Conservation (phyloP, 2,888 invertebrate genomes). For the Epiperipatus broadwayi region DNA sequence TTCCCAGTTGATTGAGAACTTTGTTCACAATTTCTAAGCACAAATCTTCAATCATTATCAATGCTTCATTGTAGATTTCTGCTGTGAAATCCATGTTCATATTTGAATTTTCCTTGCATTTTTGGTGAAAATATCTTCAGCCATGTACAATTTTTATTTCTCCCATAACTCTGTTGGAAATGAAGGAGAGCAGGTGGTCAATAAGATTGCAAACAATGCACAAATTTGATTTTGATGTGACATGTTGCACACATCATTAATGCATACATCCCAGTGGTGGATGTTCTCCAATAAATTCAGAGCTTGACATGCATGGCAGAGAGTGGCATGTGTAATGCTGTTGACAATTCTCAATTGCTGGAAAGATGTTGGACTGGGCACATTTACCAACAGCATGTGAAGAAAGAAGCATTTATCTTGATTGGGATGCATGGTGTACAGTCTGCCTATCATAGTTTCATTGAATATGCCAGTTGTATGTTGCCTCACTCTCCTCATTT, state of each 20-base stretch:
- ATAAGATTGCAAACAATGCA: constrained; percentile 18
- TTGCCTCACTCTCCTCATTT: constrained; percentile 12
- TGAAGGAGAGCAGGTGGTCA: constrained; percentile 18
- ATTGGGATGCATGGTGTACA: too few relatives aligned
- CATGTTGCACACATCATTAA: constrained; percentile 21
- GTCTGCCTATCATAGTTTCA: constrained; percentile 1
- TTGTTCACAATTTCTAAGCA: too few relatives aligned
- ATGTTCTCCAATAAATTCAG: constrained; percentile 20
- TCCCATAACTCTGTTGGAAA: constrained; percentile 20
- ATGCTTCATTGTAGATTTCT: too few relatives aligned
- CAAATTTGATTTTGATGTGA: constrained; percentile 13
- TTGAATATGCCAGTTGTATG: constrained; percentile 9
- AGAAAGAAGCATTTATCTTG: constrained; percentile 16
- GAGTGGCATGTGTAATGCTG: constrained; percentile 15
- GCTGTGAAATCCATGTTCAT: too few relatives aligned
- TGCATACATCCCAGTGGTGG: constrained; percentile 20
- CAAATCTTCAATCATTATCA: too few relatives aligned
- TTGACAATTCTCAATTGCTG: constrained; percentile 15
- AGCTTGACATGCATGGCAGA: constrained; percentile 15
- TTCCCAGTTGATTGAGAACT: too few relatives aligned
- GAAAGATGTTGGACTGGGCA: constrained; percentile 12
- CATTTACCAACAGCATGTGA: constrained; percentile 13
- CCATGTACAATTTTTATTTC: constrained; percentile 18
- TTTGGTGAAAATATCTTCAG: constrained; percentile 18
- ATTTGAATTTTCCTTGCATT: not conserved